Evolutionary conservation across 2,797 vertebrate genomes (phyloP).

Genomic region (Balearica regulorum): DNA sequence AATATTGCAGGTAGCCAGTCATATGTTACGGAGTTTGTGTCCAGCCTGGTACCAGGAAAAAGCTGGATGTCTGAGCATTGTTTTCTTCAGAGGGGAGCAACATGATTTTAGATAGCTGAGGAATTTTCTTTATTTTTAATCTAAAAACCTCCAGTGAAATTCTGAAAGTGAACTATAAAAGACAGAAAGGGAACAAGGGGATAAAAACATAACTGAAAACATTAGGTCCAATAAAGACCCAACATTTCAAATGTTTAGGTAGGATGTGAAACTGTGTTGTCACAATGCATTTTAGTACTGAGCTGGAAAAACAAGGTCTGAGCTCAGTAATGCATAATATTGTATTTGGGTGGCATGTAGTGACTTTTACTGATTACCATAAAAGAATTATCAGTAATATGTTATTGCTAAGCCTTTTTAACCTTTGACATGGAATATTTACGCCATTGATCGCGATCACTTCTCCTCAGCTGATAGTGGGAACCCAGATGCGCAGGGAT

Average conservation of each 20-base stretch:
- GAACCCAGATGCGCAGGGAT: not conserved
- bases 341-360: fast-evolving
- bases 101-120: not conserved
- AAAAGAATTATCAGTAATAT: not conserved
- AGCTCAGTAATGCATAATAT: not conserved
- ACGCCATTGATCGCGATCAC: not conserved
- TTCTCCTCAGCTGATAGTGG: not conserved
- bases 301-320: not conserved
- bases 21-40: not conserved
- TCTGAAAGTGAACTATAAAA: not conserved
- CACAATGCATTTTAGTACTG: not conserved
- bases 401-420: not conserved
- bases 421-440: not conserved
- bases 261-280: not conserved
- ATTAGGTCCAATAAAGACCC: not conserved
- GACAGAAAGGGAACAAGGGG: not conserved
- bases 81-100: not conserved
- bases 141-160: not conserved
- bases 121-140: not conserved
- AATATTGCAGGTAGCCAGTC: not conserved
- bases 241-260: not conserved
- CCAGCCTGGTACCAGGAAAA: not conserved
- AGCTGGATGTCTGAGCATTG: not conserved
- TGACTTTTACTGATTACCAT: not conserved
- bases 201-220: not conserved